Base-by-base conservation (phyloP, 2,797 vertebrate species). In the Gobio occitaniae region DNA sequence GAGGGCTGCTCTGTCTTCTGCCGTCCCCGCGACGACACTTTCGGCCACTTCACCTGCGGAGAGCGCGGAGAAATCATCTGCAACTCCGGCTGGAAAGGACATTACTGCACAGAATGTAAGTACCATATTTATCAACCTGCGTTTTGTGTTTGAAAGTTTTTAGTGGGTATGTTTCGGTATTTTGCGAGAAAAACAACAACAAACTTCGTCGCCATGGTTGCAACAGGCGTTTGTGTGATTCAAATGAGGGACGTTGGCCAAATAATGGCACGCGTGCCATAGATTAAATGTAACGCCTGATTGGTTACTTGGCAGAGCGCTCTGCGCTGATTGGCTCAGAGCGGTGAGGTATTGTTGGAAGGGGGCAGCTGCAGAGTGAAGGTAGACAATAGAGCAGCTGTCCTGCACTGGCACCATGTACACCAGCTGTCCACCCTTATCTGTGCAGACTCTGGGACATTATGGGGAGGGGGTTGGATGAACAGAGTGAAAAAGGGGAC, bases 341-440 rank as follows among this genome's bases (percentile, higher is more conserved):
- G 11, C 88, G 80, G 90, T 90, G 95, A 93, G 95, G 96, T 95
- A 99, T 99, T 99, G 97, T 99, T 97, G 97, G 94, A 94, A 95
- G 93, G 95, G 96, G 98, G 98, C 98, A 99, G 98, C 98, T 99
- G 98, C 97, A 96, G 95, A 95, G 97, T 97, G 96, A 97, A 96
- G 94, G 95, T 95, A 97, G 96, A 99, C 98, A 99, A 99, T 99
- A 94, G 97, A 97, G 98, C 98, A 99, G 98, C 98, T 99, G 98
- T 99, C 97, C 96, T 93, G 95, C 95, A 97, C 97, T 97, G 97
- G 97, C 96, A 96, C 96, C 96, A 96, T 98, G 97, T 96, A 97
- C 95, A 96, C 98, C 98, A 99, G 98, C 98, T 99, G 98, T 99
- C 98, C 96, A 96, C 95, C 95, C 96, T 96, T 96, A 97, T 97